Evolutionary conservation across 2,113 vertebrate species (phyloP), one percentile per base, ranked within the genome.

Genomic region (Panthera leo): DNA sequence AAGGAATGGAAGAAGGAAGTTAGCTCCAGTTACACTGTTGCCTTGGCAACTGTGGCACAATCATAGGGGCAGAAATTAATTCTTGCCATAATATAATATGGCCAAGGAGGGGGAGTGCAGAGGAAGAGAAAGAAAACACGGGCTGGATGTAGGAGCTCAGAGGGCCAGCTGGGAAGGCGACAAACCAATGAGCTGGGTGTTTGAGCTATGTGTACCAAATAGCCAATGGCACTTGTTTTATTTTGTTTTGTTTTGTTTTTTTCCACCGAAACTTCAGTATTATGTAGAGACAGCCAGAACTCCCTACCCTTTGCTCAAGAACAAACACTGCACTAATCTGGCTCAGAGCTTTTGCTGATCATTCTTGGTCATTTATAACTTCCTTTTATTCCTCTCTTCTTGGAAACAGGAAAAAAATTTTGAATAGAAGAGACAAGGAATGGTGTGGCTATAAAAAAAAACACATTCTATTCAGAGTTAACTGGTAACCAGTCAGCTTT

Each of bases 261-360:
- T 71, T 53, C 27, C 53, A 42, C 58, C 68, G 84, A 76, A 89
- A 78, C 27, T 53, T 87, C 61, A 75, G 51, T 45, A 16, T 76
- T 85, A 31, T 9, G 19, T 63, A 58, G 58, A 68, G 51, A 80
- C 9, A 78, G 63, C 58, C 45, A 58, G 0, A 15, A 79, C 71
- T 93, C 75, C 45, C 73, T 42, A 8, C 11, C 34, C 15, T 61
- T 89, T 61, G 68, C n/a, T 36, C 58, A 90, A 61, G 84, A 96
- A 95, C 95, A 96, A 96, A 97, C 94, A 70, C 51, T 8, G 96
- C 91, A 83, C 85, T 85, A 34, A 88, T 95, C 45, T 73, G 91
- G 88, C 85, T 97, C 85, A 79, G 73, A 55, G 85, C 70, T 70
- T 61, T 71, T 68, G 53, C 29, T 55, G 95, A 85, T 89, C 80